These are phyloP conservation scores for Encarsia formosa DNA, from an alignment of 2,888 invertebrate genomes.

Conservation along the genomic window DNA sequence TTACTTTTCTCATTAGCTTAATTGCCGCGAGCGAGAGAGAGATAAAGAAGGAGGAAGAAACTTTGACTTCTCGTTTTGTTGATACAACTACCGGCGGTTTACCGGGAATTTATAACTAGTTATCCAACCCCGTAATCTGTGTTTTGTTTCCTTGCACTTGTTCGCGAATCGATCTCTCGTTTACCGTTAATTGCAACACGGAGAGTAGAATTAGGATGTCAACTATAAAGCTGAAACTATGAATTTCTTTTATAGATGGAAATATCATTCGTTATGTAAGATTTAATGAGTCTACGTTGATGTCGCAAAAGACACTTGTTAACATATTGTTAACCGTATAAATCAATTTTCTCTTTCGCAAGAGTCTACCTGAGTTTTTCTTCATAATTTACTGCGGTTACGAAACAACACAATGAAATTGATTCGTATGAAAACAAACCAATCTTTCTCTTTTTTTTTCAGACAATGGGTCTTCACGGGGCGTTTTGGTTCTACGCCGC, in stretches of 20 bases:
- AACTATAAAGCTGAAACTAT: too few species aligned
- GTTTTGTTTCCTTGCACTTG: too few species aligned
- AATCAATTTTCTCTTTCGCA: neutral
- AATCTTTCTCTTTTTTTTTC: constrained; percentile 30
- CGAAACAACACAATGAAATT: neutral
- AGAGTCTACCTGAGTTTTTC: neutral
- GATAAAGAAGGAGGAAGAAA: neutral
- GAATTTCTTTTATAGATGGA: too few species aligned
- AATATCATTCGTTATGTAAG: too few species aligned
- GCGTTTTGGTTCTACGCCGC: constrained; percentile 87
- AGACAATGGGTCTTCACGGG: constrained; percentile 71
- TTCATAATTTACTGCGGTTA: neutral
- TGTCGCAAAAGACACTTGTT: neutral
- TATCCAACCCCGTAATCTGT: too few species aligned
- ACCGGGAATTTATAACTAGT: neutral
- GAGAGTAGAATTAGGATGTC: too few species aligned
- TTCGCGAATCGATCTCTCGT: too few species aligned
- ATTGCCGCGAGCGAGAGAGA: constrained; percentile 4
- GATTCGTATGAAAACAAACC: neutral
- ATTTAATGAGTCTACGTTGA: neutral
- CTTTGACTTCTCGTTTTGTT: constrained; percentile 5
- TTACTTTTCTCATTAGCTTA: constrained; percentile 23
- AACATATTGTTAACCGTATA: neutral
- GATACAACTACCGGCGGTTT: neutral
- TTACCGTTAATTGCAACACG: too few species aligned